A percentile compares a stretch with the other conserved stretches of the same genome.
phyloP scores from a whole-genome alignment of 2,888 invertebrate genomes.

The Pristionchus mayeri region DNA sequence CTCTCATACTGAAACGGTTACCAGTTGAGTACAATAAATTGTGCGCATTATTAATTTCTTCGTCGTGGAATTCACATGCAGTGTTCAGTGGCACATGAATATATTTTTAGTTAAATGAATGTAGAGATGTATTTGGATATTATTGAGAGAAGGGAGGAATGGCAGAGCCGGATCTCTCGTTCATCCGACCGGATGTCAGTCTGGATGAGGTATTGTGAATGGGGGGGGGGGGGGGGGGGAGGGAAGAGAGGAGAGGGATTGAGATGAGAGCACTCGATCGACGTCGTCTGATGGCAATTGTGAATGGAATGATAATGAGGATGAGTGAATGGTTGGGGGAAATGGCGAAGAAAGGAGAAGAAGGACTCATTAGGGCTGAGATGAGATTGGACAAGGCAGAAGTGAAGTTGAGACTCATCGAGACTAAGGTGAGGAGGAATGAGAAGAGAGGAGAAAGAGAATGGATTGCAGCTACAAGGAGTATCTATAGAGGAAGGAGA shows the following conservation, averaged over 20 bases:
- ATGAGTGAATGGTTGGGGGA: slow-evolving; percentile 51
- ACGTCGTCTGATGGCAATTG: slow-evolving; percentile 57
- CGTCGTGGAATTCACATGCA: neutral
- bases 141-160: neutral
- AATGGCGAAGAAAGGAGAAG: slow-evolving; percentile 38
- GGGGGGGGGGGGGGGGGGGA: neutral
- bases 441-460: neutral
- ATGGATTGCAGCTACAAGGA: slow-evolving; percentile 11
- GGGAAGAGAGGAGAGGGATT: neutral
- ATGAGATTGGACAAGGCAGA: slow-evolving; percentile 54
- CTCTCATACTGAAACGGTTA: slow-evolving; percentile 3
- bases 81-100: slow-evolving; percentile 4
- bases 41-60: neutral
- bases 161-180: slow-evolving; percentile 55
- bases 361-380: slow-evolving; percentile 53
- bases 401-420: slow-evolving; percentile 53
- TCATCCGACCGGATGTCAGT: slow-evolving; percentile 58
- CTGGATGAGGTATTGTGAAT: slow-evolving; percentile 50
- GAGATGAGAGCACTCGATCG: slow-evolving; percentile 57
- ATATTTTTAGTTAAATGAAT: neutral
- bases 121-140: neutral
- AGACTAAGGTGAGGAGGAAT: slow-evolving; percentile 50
- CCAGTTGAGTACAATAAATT: slow-evolving; percentile 30
- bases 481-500: slow-evolving; percentile 1
- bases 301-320: slow-evolving; percentile 59